These are phyloP conservation scores for Ichneumoninae sp. DNA, from an alignment of 2,888 invertebrate species.

Conservation along the genomic window DNA sequence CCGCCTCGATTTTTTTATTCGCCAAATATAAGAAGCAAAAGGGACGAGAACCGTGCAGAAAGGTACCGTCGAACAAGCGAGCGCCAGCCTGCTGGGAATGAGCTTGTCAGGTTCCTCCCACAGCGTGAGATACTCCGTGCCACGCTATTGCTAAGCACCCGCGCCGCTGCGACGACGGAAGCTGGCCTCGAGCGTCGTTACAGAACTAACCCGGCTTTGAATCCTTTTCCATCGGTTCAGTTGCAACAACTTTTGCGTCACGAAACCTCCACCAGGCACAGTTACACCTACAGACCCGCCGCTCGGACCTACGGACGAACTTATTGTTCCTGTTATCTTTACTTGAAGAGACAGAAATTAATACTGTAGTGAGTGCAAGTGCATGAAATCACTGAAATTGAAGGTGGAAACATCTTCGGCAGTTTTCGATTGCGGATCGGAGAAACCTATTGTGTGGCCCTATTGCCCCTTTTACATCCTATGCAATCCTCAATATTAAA, in stretches of 20 bases:
- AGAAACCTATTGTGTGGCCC: too few species aligned
- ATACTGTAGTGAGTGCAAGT: neutral
- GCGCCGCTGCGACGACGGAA: constrained; percentile 65
- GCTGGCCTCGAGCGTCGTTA: constrained; percentile 68
- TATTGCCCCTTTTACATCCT: too few species aligned
- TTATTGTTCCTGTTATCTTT: neutral
- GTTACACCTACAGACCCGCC: neutral
- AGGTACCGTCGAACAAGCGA: constrained; percentile 58
- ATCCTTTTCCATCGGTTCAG: constrained; percentile 55
- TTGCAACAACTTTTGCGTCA: constrained; percentile 75
- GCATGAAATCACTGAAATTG: too few species aligned
- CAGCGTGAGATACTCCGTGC: constrained; percentile 73
- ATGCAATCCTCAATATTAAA: too few species aligned
- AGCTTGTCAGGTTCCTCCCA: constrained; percentile 82
- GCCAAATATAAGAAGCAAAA: constrained; percentile 60
- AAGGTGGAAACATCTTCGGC: too few species aligned
- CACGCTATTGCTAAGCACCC: constrained; percentile 35
- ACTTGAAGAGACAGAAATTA: neutral
- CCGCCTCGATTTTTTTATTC: constrained; percentile 50
- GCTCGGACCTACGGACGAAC: neutral
- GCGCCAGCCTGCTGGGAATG: constrained; percentile 80
- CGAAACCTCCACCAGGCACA: constrained; percentile 64
- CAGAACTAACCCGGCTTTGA: constrained; percentile 51
- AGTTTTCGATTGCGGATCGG: too few species aligned
- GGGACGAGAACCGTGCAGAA: constrained; percentile 24